Evolutionary conservation across 2,113 vertebrate genomes (phyloP), one percentile per base, ranked within the genome.

Genomic region (Sorex araneus): DNA sequence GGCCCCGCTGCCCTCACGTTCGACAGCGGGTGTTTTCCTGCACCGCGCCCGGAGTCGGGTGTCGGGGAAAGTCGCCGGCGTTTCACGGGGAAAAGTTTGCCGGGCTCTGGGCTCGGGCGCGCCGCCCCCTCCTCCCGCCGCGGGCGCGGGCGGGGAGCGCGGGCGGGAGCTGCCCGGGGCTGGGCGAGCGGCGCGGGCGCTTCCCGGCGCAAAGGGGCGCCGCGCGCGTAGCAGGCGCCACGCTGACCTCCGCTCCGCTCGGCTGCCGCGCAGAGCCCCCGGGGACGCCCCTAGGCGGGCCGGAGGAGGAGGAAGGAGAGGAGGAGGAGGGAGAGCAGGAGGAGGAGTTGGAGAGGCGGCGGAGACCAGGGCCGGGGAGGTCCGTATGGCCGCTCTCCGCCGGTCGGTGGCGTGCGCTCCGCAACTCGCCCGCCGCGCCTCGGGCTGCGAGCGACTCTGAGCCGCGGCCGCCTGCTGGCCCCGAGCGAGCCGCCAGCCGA

Each of bases 351-450:
- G 10, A 3, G 54, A 40, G 80, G 87, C 36, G 45, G 77, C 64
- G 50, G 80, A 30, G 43, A 54, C 27, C 10, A 4, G 81, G 40
- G 36, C 73, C 63, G 3, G 1, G 30, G 85, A 30, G 70, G 86
- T 81, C 96, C 91, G 13, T 6, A 96, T 97, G 98, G 97, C 95
- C 76, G 69, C 91, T 86, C 45, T 67, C 54, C 45, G 50, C 80
- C 18, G 34, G 90, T 54, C 28, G 63, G 47, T 9, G 77, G 9
- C 21, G 84, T 64, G 94, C 86, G 84, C 94, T 76, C 0, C 32
- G 73, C 91, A 94, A 66, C 87, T 89, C 63, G 82, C 83, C 64
- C 0, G 80, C 84, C 6, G 78, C 82, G 57, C 91, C 78, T 76
- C 36, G 50, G 88, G 83, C 73, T 90, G 74, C 40, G 32, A 87